These are phyloP conservation scores for Mechanitis messenoides DNA, from an alignment of 2,888 invertebrate species.

Conservation along the genomic window DNA sequence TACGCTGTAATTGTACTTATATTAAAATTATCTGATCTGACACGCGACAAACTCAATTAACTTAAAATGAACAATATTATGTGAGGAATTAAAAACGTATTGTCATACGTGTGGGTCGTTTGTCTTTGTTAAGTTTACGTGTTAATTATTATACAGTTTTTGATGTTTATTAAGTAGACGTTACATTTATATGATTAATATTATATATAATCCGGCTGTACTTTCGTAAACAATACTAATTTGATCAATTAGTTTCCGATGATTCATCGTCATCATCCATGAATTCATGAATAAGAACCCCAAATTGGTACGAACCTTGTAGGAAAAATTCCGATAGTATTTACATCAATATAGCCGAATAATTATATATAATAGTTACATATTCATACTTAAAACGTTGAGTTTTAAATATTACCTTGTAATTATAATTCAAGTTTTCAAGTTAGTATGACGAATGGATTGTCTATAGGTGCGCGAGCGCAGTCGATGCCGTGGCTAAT, in stretches of 20 bases:
- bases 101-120: not conserved
- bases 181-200: no score
- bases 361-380: no score
- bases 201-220: no score
- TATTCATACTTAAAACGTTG: no score
- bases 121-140: not conserved
- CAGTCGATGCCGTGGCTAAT: not conserved
- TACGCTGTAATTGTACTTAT: constrained; percentile 47
- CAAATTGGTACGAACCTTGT: no score
- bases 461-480: not conserved
- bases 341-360: no score
- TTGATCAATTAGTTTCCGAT: no score
- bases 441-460: not conserved
- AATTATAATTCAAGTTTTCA: not conserved
- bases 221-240: no score
- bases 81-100: not conserved
- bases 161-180: no score
- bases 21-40: constrained; percentile 46
- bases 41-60: constrained; percentile 16
- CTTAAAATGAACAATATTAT: not conserved
- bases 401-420: not conserved
- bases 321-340: no score
- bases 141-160: not conserved
- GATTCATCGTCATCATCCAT: no score
- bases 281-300: no score